Evolutionary conservation across 2,113 vertebrate species (phyloP).

Genomic region (Psettodes erumei): DNA sequence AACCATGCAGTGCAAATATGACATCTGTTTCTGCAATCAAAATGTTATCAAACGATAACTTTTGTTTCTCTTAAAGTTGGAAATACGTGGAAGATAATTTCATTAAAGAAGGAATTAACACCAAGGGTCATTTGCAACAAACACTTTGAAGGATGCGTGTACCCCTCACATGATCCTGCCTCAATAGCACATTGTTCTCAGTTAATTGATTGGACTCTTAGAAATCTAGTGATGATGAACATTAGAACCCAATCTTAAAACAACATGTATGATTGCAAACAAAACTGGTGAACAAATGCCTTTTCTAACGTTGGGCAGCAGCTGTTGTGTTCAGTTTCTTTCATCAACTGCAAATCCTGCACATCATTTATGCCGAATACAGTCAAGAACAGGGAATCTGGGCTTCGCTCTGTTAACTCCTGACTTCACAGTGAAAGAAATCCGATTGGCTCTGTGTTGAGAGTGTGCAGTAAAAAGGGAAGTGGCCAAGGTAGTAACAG

Average conservation of each 20-base stretch:
- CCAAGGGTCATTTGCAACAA: not conserved
- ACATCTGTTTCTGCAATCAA: not conserved
- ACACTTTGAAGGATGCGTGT: too few relatives aligned
- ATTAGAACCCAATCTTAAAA: not conserved
- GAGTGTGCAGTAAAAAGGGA: conserved; percentile 32
- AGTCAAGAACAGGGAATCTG: not conserved
- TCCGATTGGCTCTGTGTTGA: conserved; percentile 45
- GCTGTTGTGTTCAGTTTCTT: conserved; percentile 13
- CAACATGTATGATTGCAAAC: not conserved
- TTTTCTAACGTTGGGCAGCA: not conserved
- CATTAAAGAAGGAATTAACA: not conserved
- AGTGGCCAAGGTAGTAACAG: conserved; percentile 28
- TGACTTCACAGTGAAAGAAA: not conserved
- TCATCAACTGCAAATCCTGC: not conserved
- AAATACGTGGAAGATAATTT: not conserved
- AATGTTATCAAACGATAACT: not conserved
- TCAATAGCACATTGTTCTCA: too few relatives aligned
- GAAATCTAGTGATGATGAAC: not conserved
- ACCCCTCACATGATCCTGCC: too few relatives aligned
- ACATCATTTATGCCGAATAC: not conserved
- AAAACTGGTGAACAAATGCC: too few relatives aligned
- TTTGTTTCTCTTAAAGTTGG: not conserved
- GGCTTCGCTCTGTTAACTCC: conserved; percentile 1
- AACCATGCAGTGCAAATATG: not conserved
- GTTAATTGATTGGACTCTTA: conserved; percentile 4